Evolutionary conservation across 92 coral and sea anemone genomes (phyloP).

Genomic region (Umimayanthus chanpuru): DNA sequence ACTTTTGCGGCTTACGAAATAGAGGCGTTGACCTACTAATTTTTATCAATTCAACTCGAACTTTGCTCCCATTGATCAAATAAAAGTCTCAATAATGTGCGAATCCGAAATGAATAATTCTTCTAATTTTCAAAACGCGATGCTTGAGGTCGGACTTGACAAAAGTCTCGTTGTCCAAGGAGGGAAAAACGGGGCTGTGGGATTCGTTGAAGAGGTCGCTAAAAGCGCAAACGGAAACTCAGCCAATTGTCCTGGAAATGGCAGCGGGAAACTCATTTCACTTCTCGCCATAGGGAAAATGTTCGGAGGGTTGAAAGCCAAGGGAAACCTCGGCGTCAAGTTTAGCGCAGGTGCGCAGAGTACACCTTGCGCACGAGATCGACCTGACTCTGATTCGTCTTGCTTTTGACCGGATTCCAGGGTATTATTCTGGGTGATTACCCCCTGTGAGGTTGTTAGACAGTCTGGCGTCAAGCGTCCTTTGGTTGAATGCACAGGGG

Average conservation of each 20-base stretch:
- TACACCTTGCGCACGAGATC: constrained; percentile 32
- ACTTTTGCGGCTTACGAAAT: constrained; percentile 28
- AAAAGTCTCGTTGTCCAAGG: constrained; percentile 52
- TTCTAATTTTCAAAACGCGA: constrained; percentile 55
- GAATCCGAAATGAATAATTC: constrained; percentile 44
- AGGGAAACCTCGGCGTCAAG: constrained; percentile 25
- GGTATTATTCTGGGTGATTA: constrained; percentile 12
- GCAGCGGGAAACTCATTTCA: constrained; percentile 22
- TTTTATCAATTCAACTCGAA: not conserved
- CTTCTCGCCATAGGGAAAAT: constrained; percentile 23
- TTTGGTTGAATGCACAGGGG: constrained; percentile 44
- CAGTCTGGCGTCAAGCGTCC: constrained; percentile 46
- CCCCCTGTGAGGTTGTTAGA: constrained; percentile 42
- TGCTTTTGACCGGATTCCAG: constrained; percentile 38
- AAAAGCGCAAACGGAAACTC: constrained; percentile 30
- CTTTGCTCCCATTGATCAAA: not conserved
- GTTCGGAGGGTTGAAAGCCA: constrained; percentile 26
- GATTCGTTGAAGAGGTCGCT: constrained; percentile 36
- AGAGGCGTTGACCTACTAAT: not conserved
- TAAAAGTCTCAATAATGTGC: not conserved
- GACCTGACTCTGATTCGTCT: constrained; percentile 16
- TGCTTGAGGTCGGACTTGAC: constrained; percentile 8
- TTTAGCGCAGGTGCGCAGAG: constrained; percentile 26
- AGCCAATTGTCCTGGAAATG: constrained; percentile 36
- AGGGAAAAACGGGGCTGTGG: constrained; percentile 34